phyloP scores from a whole-genome alignment of 2,113 vertebrate species.

The Myotis brandtii region DNA sequence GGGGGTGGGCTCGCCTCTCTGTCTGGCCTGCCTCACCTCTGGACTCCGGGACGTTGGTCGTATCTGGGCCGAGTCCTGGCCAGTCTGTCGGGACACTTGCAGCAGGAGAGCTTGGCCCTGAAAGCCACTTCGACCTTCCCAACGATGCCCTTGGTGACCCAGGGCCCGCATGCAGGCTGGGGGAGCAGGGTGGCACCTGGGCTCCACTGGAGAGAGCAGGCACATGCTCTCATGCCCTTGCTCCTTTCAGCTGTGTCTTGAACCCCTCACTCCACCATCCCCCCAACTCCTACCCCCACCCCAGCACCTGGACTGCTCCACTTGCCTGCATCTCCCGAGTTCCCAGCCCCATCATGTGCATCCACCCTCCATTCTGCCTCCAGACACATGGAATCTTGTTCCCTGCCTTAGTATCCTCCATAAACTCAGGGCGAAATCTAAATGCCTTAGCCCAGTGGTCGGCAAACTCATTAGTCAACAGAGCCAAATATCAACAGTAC shows the following conservation, averaged over 20 bases:
- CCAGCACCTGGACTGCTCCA: accelerated
- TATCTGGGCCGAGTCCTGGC: neutral
- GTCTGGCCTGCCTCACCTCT: neutral
- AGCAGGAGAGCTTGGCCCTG: neutral
- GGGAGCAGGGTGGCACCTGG: neutral
- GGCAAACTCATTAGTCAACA: no score
- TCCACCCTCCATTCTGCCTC: neutral
- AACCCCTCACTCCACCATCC: neutral
- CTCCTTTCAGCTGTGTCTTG: neutral
- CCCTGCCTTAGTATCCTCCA: neutral
- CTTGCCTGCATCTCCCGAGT: accelerated
- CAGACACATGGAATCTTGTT: neutral
- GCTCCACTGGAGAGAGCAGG: accelerated
- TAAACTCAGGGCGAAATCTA: neutral
- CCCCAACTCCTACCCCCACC: neutral
- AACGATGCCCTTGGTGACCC: neutral
- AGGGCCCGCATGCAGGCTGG: neutral
- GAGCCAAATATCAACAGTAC: no score
- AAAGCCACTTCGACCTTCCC: neutral
- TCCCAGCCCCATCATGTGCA: accelerated
- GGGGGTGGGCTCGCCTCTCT: accelerated
- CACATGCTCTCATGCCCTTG: accelerated
- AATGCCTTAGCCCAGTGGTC: no score
- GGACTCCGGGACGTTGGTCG: accelerated
- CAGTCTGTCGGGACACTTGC: accelerated